These are phyloP conservation scores for Drosophila repleta DNA, from an alignment of 1,140 invertebrate species.

Conservation along the genomic window DNA sequence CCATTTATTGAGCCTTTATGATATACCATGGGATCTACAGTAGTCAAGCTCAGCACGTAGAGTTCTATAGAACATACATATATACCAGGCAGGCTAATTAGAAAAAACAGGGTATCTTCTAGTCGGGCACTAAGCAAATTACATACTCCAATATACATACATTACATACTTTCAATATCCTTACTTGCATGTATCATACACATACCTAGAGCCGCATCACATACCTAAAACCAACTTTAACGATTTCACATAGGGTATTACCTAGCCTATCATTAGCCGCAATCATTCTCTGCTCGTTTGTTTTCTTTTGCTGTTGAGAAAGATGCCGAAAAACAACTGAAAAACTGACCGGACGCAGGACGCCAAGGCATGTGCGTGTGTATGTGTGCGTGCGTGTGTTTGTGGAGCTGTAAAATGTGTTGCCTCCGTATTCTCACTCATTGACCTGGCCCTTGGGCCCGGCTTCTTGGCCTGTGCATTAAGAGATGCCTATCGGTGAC, in stretches of 20 bases:
- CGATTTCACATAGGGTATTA: background rate
- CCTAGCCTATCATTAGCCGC: background rate
- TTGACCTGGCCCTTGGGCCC: constrained; percentile 35
- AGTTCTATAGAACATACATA: too few relatives aligned
- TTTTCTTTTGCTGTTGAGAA: constrained; percentile 12
- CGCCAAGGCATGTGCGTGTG: background rate
- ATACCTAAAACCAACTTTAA: background rate
- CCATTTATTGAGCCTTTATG: too few relatives aligned
- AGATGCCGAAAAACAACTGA: constrained; percentile 29
- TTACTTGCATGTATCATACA: too few relatives aligned
- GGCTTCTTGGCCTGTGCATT: constrained; percentile 60
- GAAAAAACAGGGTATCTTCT: too few relatives aligned
- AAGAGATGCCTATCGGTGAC: constrained; percentile 83
- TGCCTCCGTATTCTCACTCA: constrained; percentile 60
- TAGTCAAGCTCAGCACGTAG: too few relatives aligned
- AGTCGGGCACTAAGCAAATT: too few relatives aligned
- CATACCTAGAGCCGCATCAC: too few relatives aligned
- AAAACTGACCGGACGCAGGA: constrained; percentile 26
- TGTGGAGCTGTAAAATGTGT: constrained; percentile 50
- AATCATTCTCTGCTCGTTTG: background rate
- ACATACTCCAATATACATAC: too few relatives aligned
- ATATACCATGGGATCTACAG: too few relatives aligned
- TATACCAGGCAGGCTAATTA: too few relatives aligned
- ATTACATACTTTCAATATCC: too few relatives aligned
- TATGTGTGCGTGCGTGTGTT: constrained; percentile 1